Evolutionary conservation across 2,113 vertebrate genomes (phyloP).

Genomic region (Hippopotamus amphibius): DNA sequence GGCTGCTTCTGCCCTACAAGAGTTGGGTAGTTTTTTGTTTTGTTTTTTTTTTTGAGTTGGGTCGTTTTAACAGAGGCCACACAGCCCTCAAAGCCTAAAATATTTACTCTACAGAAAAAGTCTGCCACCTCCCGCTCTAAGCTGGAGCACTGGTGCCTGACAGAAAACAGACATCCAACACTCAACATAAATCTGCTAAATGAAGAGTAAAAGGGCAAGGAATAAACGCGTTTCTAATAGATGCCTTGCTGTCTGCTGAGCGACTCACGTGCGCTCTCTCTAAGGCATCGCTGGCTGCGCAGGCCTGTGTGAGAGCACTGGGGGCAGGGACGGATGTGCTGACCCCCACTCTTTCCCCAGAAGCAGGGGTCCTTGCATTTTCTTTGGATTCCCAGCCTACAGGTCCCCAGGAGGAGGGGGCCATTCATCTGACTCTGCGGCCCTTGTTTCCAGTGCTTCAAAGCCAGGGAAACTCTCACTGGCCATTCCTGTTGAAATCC

Average conservation of each 20-base stretch:
- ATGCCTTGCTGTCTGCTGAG: not conserved
- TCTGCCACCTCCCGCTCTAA: not conserved
- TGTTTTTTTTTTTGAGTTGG: too few relatives aligned
- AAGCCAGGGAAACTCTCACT: not conserved
- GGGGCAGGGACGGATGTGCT: accelerated
- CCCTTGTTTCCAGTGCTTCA: not conserved
- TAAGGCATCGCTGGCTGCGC: not conserved
- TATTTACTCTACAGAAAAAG: not conserved
- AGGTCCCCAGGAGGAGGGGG: not conserved
- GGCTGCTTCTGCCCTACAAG: not conserved
- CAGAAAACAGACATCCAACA: not conserved
- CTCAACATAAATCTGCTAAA: not conserved
- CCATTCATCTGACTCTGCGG: not conserved
- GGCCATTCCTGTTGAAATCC: not conserved
- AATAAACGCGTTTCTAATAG: not conserved
- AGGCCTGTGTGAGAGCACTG: accelerated
- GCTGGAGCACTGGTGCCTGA: not conserved
- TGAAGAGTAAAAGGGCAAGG: not conserved
- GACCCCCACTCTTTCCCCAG: not conserved
- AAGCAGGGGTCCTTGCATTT: not conserved
- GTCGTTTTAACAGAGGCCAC: not conserved
- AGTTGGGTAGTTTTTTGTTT: not conserved
- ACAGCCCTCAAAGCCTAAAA: not conserved
- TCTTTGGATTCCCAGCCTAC: not conserved
- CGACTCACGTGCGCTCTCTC: not conserved